Evolutionary conservation across 2,888 invertebrate genomes (phyloP).

Genomic region (Drosophila macrothrix): DNA sequence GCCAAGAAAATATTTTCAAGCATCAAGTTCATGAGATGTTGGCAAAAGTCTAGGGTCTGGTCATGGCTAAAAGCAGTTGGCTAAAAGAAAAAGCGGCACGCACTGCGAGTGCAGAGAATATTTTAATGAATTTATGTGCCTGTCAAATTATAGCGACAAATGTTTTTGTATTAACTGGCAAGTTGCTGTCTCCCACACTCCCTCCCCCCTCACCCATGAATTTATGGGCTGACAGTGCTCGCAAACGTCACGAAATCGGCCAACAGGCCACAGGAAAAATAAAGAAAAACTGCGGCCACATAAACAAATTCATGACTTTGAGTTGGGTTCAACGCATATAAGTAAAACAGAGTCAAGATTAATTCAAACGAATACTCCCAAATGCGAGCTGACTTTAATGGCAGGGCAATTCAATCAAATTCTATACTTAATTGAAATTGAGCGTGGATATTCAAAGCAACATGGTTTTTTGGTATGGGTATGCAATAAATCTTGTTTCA

Average conservation of each 20-base stretch:
- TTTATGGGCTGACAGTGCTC: slow-evolving; percentile 46
- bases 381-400: slow-evolving; percentile 13
- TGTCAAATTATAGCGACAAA: slow-evolving; percentile 70
- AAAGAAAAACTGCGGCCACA: slow-evolving; percentile 15
- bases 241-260: slow-evolving; percentile 16
- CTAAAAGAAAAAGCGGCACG: too few species aligned
- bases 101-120: slow-evolving; percentile 19
- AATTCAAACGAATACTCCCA: slow-evolving; percentile 26
- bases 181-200: slow-evolving; percentile 7
- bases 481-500: slow-evolving; percentile 15
- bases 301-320: slow-evolving; percentile 43
- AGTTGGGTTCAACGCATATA: slow-evolving; percentile 34
- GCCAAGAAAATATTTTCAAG: slow-evolving; percentile 61
- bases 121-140: slow-evolving; percentile 65
- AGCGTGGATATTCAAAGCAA: slow-evolving; percentile 19
- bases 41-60: slow-evolving; percentile 18
- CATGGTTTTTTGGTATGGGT: background rate
- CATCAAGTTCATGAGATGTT: slow-evolving; percentile 71
- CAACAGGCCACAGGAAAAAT: slow-evolving; percentile 13
- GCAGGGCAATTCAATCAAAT: slow-evolving; percentile 9
- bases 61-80: slow-evolving; percentile 15
- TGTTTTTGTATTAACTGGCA: slow-evolving; percentile 59
- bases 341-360: slow-evolving; percentile 31
- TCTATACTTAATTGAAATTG: slow-evolving; percentile 19
- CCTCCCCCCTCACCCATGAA: background rate